Evolutionary conservation across 2,888 invertebrate species (phyloP).

Genomic region (Gibbula magus): DNA sequence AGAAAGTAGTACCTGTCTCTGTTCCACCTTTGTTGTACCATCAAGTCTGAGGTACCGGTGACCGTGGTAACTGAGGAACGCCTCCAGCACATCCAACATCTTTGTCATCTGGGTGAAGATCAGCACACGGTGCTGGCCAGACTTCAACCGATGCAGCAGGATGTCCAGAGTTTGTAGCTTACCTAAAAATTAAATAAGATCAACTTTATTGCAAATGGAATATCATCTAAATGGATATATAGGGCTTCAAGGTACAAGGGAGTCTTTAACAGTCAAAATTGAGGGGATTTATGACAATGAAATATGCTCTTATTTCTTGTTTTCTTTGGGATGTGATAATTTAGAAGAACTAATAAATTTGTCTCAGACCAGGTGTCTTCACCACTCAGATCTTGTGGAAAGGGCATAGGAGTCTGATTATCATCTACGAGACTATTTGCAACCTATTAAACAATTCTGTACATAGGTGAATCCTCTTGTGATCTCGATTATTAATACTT

Average conservation of each 20-base stretch:
- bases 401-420: constrained; percentile 11
- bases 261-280: too few relatives aligned
- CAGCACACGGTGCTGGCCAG: constrained; percentile 90
- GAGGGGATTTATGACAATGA: too few relatives aligned
- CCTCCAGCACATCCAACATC: constrained; percentile 98
- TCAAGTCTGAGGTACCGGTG: constrained; percentile 94
- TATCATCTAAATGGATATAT: neutral
- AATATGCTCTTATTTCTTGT: too few relatives aligned
- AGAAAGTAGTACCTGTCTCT: constrained; percentile 89
- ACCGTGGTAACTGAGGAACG: constrained; percentile 96
- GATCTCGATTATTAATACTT: too few relatives aligned
- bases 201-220: neutral
- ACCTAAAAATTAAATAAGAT: constrained; percentile 75
- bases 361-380: constrained; percentile 7
- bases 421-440: constrained; percentile 4
- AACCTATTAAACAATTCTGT: neutral
- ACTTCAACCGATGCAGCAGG: constrained; percentile 88
- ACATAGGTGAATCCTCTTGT: neutral
- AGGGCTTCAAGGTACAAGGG: too few relatives aligned
- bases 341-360: neutral
- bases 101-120: constrained; percentile 99
- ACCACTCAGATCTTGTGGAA: neutral
- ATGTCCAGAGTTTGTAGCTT: constrained; percentile 92
- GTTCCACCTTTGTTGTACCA: constrained; percentile 96
- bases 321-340: too few relatives aligned